Evolutionary conservation across 37 sponge, comb jelly and placozoan genomes (phyloP), one percentile per base, ranked within the genome.

Genomic region (Cladorhizidae sp.): DNA sequence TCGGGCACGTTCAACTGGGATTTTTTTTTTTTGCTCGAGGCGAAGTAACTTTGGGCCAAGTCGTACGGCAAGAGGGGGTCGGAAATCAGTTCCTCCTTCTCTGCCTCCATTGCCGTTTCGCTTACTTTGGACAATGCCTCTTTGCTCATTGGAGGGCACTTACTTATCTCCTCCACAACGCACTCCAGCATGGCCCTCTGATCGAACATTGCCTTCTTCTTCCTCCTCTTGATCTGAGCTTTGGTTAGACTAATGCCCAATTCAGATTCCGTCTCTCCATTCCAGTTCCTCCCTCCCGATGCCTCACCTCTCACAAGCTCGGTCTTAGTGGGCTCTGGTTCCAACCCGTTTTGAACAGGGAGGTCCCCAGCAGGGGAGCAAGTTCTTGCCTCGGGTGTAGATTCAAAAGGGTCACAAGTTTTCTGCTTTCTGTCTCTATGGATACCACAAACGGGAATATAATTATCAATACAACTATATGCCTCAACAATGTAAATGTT

Each of bases 201-300:
- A 31, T 31, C 75, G 3, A 33, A 22, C 57, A 52, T 54, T 23
- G 55, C 75, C 37, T 74, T 33, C 57, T 74, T 43, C 57, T 58
- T 56, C 35, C 57, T 20, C 50, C 42, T 67, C 57, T 49, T 76
- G 41, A 29, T 64, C 61, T 54, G 28, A 21, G 77, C 25, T 12
- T 62, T 59, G 7, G 33, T 59, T 49, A 71, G 72, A 21, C 49
- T 9, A 45, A 45, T 45, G 5, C 12, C 28, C 62, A 29, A 17
- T 29, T 61, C 62, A 29, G 5, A 23, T 61, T 61, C 62, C 12
- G 62, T 23, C 15, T 12, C 15, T 17, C 12, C 62, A 23, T 12
- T 28, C 62, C 3, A 17, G 62, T 29, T 61, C 62, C 62, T 6
- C 15, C 15, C 12, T 61, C 62, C 29, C 29, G 12, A 23, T 61